phyloP scores from a whole-genome alignment of 2,888 invertebrate species.

The Microctonus brassicae region DNA sequence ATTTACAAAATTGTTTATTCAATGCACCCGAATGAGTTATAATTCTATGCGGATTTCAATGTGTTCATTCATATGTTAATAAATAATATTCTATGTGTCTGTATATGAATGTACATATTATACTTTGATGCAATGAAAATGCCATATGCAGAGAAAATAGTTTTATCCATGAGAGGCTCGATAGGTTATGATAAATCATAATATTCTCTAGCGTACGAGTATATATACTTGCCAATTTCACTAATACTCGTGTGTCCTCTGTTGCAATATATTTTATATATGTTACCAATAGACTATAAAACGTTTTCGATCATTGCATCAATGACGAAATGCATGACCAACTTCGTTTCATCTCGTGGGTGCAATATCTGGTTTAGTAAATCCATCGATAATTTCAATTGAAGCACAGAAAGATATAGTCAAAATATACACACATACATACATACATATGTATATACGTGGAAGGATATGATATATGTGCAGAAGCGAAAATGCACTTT shows the following conservation, averaged over 20 bases:
- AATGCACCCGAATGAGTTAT: neutral
- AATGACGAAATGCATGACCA: slow-evolving; percentile 33
- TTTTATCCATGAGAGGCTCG: neutral
- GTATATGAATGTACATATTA: slow-evolving; percentile 46
- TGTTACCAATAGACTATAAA: slow-evolving; percentile 34
- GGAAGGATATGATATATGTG: neutral
- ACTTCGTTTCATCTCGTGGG: slow-evolving; percentile 29
- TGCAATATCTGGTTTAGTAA: slow-evolving; percentile 41
- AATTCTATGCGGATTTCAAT: neutral
- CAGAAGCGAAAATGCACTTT: neutral
- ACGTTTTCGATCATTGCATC: slow-evolving; percentile 36
- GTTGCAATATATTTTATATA: slow-evolving; percentile 17
- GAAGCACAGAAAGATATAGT: slow-evolving; percentile 8
- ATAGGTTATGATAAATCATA: slow-evolving; percentile 37
- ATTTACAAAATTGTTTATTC: neutral
- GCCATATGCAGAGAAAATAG: slow-evolving; percentile 29
- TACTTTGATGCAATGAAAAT: slow-evolving; percentile 54
- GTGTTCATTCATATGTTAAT: neutral
- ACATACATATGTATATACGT: too few species aligned
- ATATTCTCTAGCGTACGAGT: slow-evolving; percentile 35
- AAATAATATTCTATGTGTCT: neutral
- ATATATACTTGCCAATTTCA: slow-evolving; percentile 27
- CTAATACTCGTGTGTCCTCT: neutral
- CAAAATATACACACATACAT: too few species aligned
- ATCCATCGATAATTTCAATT: slow-evolving; percentile 35